phyloP scores from a whole-genome alignment of 1,140 invertebrate genomes.

The Drosophila watanabei region DNA sequence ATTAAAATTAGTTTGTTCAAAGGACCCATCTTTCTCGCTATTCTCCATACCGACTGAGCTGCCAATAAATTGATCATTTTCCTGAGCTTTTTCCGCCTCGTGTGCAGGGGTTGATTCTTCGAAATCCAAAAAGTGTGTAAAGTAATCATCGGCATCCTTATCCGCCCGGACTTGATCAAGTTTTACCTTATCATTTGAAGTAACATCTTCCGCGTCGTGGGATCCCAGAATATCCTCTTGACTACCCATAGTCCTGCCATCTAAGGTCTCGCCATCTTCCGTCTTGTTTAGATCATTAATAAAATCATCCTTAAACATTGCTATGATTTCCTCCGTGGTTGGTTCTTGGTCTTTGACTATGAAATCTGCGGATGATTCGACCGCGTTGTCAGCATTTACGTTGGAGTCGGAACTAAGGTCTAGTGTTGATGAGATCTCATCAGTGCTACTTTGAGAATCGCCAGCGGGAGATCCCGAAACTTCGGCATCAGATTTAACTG shows the following conservation, averaged over 20 bases:
- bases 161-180: background rate
- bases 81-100: background rate
- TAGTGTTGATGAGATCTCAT: background rate
- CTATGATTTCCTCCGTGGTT: conserved; percentile 18
- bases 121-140: background rate
- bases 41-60: background rate
- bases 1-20: background rate
- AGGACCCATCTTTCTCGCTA: background rate
- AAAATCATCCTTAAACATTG: conserved; percentile 6
- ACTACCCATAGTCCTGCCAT: background rate
- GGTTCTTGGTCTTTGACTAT: background rate
- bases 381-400: background rate
- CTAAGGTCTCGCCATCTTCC: background rate
- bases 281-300: background rate
- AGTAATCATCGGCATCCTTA: background rate
- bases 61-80: background rate
- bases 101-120: background rate
- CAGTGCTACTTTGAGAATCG: background rate
- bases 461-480: background rate
- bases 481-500: background rate
- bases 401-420: background rate
- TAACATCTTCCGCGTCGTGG: background rate
- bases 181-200: background rate
- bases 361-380: background rate
- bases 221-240: background rate